Evolutionary conservation across 1,140 invertebrate genomes (phyloP).

Genomic region (Drosophila murphyi): DNA sequence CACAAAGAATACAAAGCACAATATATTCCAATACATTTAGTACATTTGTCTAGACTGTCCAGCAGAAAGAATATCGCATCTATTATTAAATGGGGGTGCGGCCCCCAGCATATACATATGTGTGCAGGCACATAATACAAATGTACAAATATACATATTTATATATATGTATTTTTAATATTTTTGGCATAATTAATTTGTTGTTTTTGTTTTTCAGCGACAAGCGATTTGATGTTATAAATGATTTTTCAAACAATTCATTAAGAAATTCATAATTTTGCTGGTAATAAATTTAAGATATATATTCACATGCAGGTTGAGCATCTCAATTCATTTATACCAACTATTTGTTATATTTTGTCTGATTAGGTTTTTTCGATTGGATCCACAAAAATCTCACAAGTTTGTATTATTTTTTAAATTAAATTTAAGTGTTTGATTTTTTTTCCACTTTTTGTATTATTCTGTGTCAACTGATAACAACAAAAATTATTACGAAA

Average conservation of each 20-base stretch:
- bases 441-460: neutral
- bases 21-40: slow-evolving; percentile 43
- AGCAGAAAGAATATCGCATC: slow-evolving; percentile 24
- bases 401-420: too few relatives aligned
- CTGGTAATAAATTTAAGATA: too few relatives aligned
- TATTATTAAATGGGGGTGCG: neutral
- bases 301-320: too few relatives aligned
- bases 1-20: slow-evolving; percentile 43
- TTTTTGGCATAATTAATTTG: slow-evolving; percentile 30
- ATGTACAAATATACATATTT: neutral
- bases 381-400: too few relatives aligned
- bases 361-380: too few relatives aligned
- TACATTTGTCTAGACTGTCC: slow-evolving; percentile 38
- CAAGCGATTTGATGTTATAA: neutral
- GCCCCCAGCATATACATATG: too few relatives aligned
- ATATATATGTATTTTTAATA: neutral
- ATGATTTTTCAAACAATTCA: too few relatives aligned
- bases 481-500: neutral
- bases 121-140: neutral
- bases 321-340: too few relatives aligned
- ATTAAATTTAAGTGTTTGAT: neutral
- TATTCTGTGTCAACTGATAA: too few relatives aligned
- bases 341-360: too few relatives aligned
- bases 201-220: slow-evolving; percentile 11
- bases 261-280: too few relatives aligned